Evolutionary conservation across 2,888 invertebrate genomes (phyloP), one percentile per base, ranked within the genome.

Genomic region (Andrena bicolor): DNA sequence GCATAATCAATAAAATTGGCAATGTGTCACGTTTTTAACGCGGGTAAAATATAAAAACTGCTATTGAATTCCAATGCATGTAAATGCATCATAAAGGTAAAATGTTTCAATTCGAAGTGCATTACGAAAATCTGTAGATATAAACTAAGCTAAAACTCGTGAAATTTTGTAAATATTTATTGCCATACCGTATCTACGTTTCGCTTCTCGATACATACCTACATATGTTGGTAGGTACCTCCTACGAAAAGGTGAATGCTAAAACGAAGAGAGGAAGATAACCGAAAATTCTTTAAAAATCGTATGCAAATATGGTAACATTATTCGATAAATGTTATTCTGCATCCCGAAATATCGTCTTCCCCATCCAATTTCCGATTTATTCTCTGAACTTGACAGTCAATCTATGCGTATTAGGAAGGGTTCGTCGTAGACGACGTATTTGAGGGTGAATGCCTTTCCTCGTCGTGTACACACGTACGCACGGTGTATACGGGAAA

Each of bases 301-400:
- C 32, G 60, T n/a, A 28, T 32, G 51, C 66, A 32, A 82, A 68
- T 68, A 72, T 53, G 51, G 74, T 69, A 76, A 79, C 64, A 80
- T 70, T 61, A 69, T 56, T 60, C 51, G 87, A 79, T 73, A 80
- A 83, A 87, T 77, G 84, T 85, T 84, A 83, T 82, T 72, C 61
- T 58, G 8, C 65, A 66, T 73, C 41, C 64, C 48, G 53, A 51
- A 63, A 76, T 78, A 84, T 84, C 81, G 60, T 79, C 66, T 76
- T 66, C 78, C 76, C 71, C 80, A 88, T 88, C 82, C 86, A 88
- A 84, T 88, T 86, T 84, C 85, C 86, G 81, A 85, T 86, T 88
- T 83, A 86, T 88, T 88, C 86, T 77, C 86, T 84, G 84, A 85
- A 85, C 79, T 84, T 88, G 86, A 88, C 85, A 88, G 85, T 86